These are phyloP conservation scores for Phyto melanocephala DNA, from an alignment of 2,888 invertebrate genomes.

Conservation along the genomic window DNA sequence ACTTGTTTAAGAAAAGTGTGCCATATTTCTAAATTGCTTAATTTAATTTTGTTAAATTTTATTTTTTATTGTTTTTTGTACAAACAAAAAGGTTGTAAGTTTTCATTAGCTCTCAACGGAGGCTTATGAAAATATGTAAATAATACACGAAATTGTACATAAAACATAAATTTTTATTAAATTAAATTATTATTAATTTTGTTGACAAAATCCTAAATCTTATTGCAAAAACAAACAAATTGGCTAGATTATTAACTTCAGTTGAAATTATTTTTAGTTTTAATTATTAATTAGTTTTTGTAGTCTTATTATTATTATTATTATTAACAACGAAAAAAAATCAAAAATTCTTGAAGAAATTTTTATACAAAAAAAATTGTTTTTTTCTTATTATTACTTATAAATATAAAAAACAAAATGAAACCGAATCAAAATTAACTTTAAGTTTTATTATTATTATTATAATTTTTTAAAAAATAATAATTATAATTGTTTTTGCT, in stretches of 20 bases:
- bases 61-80: neutral
- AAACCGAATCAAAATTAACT: slow-evolving; percentile 76
- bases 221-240: neutral
- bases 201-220: no score
- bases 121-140: slow-evolving; percentile 37
- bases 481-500: slow-evolving; percentile 65
- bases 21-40: slow-evolving; percentile 11
- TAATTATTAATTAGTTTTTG: slow-evolving; percentile 21
- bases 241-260: slow-evolving; percentile 11
- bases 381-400: slow-evolving; percentile 23
- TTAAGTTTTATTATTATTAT: slow-evolving; percentile 71
- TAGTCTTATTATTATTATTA: slow-evolving; percentile 38
- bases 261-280: slow-evolving; percentile 58
- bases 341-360: slow-evolving; percentile 58
- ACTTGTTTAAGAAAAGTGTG: no score
- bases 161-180: neutral
- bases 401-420: neutral
- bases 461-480: slow-evolving; percentile 39
- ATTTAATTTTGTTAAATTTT: slow-evolving; percentile 2
- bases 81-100: slow-evolving; percentile 30
- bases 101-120: neutral
- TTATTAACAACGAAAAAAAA: slow-evolving; percentile 54
- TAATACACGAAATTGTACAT: slow-evolving; percentile 45
- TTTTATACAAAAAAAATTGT: slow-evolving; percentile 20
- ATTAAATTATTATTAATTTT: neutral